Evolutionary conservation across 2,113 vertebrate species (phyloP).

Genomic region (Muscicapa adusta): DNA sequence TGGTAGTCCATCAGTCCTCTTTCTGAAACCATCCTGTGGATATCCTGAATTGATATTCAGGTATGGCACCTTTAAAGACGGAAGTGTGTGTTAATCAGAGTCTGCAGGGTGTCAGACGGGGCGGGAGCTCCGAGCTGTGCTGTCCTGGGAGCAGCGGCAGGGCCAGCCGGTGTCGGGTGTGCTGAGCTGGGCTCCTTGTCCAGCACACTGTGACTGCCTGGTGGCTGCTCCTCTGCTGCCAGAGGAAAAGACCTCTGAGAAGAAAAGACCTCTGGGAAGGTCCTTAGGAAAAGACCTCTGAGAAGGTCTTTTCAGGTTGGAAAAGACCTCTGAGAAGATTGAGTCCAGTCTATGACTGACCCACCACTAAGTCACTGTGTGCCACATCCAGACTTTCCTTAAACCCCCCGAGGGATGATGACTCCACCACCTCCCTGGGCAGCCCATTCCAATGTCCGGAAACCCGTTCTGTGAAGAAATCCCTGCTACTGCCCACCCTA

Average conservation of each 20-base stretch:
- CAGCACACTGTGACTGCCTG: rapidly evolving
- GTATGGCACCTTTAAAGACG: rapidly evolving
- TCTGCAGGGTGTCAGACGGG: rapidly evolving
- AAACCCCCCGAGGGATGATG: too few relatives aligned
- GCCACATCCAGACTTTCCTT: background rate
- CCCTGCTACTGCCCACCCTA: too few relatives aligned
- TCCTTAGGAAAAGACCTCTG: background rate
- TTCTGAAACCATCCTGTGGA: background rate
- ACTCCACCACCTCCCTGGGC: background rate
- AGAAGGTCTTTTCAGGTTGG: too few relatives aligned
- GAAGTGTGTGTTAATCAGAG: background rate
- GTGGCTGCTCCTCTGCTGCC: background rate
- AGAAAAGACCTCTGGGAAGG: background rate
- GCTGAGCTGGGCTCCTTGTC: background rate
- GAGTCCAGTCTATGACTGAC: rapidly evolving
- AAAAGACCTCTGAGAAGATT: background rate
- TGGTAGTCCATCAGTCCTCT: rapidly evolving
- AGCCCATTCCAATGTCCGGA: background rate
- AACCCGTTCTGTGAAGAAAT: background rate
- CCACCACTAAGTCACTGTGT: background rate
- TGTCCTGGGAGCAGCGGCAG: rapidly evolving
- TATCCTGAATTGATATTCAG: rapidly evolving
- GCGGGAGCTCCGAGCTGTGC: rapidly evolving
- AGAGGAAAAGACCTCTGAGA: background rate
- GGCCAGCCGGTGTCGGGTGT: rapidly evolving